A percentile compares a stretch with the other conserved stretches of the same genome.
phyloP scores from a whole-genome alignment of 1,140 invertebrate species.

The Triops cancriformis region DNA sequence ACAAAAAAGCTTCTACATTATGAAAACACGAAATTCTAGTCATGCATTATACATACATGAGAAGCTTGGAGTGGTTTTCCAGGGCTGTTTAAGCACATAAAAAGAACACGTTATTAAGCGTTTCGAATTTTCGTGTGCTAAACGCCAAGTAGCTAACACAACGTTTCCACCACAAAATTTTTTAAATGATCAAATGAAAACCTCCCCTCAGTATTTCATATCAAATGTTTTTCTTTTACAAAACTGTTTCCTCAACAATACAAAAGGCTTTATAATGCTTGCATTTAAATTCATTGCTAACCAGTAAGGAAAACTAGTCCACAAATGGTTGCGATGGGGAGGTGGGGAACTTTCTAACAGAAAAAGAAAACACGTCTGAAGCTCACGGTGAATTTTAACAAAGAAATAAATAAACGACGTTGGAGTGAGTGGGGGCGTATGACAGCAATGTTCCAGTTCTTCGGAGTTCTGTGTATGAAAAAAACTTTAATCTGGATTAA shows the following conservation, averaged over 20 bases:
- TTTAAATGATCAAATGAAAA: too few relatives aligned
- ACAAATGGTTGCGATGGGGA: neutral
- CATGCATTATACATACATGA: neutral
- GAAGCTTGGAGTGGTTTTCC: neutral
- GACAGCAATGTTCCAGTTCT: neutral
- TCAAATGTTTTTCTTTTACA: too few relatives aligned
- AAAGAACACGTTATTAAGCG: neutral
- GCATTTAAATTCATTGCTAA: neutral
- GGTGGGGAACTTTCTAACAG: neutral
- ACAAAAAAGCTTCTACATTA: neutral
- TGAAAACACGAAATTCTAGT: neutral
- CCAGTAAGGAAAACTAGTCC: neutral
- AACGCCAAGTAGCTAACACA: neutral
- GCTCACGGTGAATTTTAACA: neutral
- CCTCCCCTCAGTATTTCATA: too few relatives aligned
- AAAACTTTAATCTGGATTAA: slow-evolving; percentile 7
- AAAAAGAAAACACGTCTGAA: neutral
- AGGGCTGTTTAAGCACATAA: neutral
- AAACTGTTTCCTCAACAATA: neutral
- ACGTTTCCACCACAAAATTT: too few relatives aligned
- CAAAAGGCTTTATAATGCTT: neutral
- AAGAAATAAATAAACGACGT: neutral
- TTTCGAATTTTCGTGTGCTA: neutral
- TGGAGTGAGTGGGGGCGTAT: neutral
- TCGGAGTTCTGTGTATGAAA: neutral